Evolutionary conservation across 2,797 vertebrate species (phyloP).

Genomic region (Megaceryle alcyon): DNA sequence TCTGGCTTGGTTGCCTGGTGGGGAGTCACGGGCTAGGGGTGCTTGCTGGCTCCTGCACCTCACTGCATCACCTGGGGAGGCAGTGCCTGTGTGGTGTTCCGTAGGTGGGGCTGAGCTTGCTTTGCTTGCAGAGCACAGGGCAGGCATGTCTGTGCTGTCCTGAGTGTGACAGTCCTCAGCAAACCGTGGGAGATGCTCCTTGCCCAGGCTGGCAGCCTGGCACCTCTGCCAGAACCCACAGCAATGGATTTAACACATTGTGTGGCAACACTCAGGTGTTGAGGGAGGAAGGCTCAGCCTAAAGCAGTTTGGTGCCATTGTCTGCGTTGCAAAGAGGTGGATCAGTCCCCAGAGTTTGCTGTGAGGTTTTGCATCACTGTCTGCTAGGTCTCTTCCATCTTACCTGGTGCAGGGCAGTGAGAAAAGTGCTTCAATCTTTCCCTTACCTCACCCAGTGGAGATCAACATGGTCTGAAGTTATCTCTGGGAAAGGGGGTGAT

Average conservation of each 20-base stretch:
- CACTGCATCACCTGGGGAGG: fast-evolving
- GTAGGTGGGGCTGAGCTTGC: not conserved
- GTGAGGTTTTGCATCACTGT: not conserved
- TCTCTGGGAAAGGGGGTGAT: not conserved
- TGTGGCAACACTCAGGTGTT: fast-evolving
- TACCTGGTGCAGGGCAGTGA: fast-evolving
- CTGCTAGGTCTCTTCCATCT: not conserved
- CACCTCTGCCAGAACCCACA: not conserved
- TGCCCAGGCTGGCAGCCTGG: not conserved
- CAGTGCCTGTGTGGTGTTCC: not conserved
- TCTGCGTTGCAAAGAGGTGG: not conserved
- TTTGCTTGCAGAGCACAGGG: not conserved
- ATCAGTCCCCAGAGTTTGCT: not conserved
- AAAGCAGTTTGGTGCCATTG: not conserved
- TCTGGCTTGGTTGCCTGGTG: not conserved
- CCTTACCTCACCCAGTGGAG: fast-evolving
- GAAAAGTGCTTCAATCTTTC: not conserved
- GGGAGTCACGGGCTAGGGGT: not conserved
- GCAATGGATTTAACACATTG: fast-evolving
- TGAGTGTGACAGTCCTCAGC: not conserved
- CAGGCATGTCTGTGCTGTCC: not conserved
- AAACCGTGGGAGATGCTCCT: not conserved
- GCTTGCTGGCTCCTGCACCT: not conserved
- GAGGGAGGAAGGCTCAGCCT: not conserved
- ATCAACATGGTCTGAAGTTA: not conserved